A percentile compares a stretch with the other conserved stretches of the same genome.
These are phyloP conservation scores for Cyrtodaria siliqua DNA, from an alignment of 2,888 invertebrate genomes.

Conservation along the genomic window DNA sequence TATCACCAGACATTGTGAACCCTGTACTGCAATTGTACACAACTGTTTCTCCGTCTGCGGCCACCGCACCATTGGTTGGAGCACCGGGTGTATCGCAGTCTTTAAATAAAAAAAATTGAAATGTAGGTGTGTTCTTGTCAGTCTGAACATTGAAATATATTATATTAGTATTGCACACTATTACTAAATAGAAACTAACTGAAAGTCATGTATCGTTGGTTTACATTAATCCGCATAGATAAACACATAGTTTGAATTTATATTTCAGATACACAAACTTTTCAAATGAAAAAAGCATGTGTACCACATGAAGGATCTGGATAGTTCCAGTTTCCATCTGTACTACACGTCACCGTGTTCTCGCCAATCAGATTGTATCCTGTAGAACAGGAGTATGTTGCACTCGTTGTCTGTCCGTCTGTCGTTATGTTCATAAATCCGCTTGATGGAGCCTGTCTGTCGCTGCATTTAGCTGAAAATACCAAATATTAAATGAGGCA, in stretches of 20 bases:
- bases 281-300: too few species aligned
- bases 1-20: conserved; percentile 23
- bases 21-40: conserved; percentile 15
- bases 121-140: neutral
- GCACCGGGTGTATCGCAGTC: conserved; percentile 24
- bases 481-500: too few species aligned
- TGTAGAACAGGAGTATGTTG: conserved; percentile 9
- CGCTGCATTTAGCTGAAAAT: conserved; percentile 32
- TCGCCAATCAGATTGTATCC: conserved; percentile 12
- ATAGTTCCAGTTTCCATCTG: conserved; percentile 23
- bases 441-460: conserved; percentile 27
- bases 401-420: conserved; percentile 29
- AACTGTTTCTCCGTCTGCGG: conserved; percentile 15
- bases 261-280: too few species aligned
- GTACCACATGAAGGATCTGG: conserved; percentile 19
- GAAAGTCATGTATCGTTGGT: too few species aligned
- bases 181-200: too few species aligned
- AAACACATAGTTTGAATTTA: too few species aligned
- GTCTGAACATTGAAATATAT: too few species aligned
- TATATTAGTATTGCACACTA: too few species aligned
- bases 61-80: conserved; percentile 12
- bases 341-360: conserved; percentile 1
- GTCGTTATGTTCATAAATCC: conserved; percentile 30
- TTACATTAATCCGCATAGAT: too few species aligned
- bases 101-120: conserved; percentile 4